Base-by-base conservation (phyloP, 2,113 vertebrate species). In the Hippocampus comes region DNA sequence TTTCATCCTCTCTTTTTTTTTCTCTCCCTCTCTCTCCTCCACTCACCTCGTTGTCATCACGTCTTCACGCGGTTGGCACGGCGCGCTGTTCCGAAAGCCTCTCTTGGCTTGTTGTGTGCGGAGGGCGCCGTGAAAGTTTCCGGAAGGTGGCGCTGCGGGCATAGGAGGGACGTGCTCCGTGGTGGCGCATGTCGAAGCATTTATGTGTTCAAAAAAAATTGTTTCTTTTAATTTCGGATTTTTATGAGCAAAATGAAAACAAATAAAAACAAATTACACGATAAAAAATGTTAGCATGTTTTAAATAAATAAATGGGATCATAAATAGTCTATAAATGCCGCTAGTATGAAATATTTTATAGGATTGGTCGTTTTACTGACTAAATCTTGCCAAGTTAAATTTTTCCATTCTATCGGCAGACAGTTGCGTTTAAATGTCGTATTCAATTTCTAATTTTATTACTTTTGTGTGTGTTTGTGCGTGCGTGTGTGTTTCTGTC, bases 1-100 rank as follows among this genome's bases (percentile, higher is more conserved):
- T 82, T 86, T 89, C 71, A 87, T 90, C 74, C 59, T 75, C 60
- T 51, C 74, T 5, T 55, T 30, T 4, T 27, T 12, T 49, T 23
- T 74, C 4, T 23, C 12, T 42, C 23, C 68, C 27, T 59, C 59
- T 74, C 61, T 57, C n/a, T 38, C 34, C 34, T 38, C 34, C 34
- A 12, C 34, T 38, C 48, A 11, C 66, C 38, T 21, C 42, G 21
- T 51, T 20, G 20, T 21, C 20, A 5, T 63, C 60, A 18, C 30
- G 27, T 61, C 59, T 60, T 60, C 59, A 61, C 49, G 8, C 49
- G 17, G 18, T 51, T 51, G 15, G 49, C 49, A 20, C 8, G 18
- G 49, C 6, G 49, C 18, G 53, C n/a, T 9, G 0, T 20, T 51
- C 49, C 1, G 18, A 20, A 18, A 53, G 17, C 48, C 48, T 49